Conservation (phyloP, 2,888 invertebrate species). For the Tineola bisselliella region DNA sequence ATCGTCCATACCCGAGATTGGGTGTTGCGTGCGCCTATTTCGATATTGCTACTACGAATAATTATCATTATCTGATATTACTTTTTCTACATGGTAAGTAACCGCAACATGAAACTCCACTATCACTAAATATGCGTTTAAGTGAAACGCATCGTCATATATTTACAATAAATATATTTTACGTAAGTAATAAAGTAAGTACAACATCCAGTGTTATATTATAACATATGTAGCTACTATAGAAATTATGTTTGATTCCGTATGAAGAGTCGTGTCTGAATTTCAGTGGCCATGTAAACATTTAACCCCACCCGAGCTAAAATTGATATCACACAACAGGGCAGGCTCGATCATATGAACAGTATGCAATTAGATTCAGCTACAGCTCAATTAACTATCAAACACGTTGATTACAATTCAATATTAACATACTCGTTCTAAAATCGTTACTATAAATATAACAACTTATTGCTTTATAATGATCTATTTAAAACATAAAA, state of each 20-base stretch:
- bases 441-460: too few species aligned
- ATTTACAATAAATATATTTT: too few species aligned
- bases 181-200: too few species aligned
- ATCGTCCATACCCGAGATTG: slow-evolving; percentile 49
- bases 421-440: neutral
- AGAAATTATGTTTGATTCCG: too few species aligned
- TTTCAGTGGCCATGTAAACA: neutral
- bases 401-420: neutral
- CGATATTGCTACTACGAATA: slow-evolving; percentile 50
- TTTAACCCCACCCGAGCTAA: neutral
- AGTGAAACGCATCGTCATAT: too few species aligned
- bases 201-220: too few species aligned
- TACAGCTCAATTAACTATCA: neutral
- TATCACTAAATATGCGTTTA: slow-evolving; percentile 21
- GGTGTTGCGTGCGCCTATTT: slow-evolving; percentile 51
- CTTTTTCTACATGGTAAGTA: slow-evolving; percentile 48
- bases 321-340: neutral
- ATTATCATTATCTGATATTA: slow-evolving; percentile 53
- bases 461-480: too few species aligned
- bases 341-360: neutral
- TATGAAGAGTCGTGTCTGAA: neutral
- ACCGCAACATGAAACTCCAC: slow-evolving; percentile 35
- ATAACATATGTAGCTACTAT: too few species aligned
- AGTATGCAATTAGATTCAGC: neutral
- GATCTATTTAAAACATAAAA: too few species aligned